These are phyloP conservation scores for Pseudococcus longispinus DNA, from an alignment of 2,888 invertebrate genomes.

Conservation along the genomic window DNA sequence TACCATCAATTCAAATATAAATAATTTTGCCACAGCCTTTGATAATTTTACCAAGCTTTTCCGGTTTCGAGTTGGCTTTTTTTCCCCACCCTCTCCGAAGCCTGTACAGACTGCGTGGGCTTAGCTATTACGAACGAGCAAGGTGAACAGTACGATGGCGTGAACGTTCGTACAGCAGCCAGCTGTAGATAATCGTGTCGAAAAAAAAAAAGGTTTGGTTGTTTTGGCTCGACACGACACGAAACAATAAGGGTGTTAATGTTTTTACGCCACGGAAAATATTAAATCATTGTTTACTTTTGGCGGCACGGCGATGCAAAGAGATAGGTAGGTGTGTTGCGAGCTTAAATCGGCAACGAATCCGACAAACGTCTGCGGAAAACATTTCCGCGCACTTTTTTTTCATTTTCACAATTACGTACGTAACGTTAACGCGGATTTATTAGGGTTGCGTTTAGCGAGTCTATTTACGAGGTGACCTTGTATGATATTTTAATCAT, in stretches of 20 bases:
- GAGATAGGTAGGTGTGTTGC: neutral
- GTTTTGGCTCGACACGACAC: neutral
- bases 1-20: neutral
- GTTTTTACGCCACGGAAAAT: constrained; percentile 2
- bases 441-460: neutral
- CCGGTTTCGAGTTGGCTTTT: neutral
- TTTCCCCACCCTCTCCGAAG: neutral
- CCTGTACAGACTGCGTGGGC: neutral
- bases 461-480: neutral
- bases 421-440: neutral
- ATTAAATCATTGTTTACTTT: constrained; percentile 25
- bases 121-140: neutral
- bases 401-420: neutral
- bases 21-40: neutral
- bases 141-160: neutral
- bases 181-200: neutral
- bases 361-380: neutral
- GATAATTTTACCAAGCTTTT: neutral
- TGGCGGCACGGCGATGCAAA: neutral
- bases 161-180: neutral
- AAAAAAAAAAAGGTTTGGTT: neutral
- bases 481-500: neutral
- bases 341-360: neutral
- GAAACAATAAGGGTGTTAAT: constrained; percentile 13
- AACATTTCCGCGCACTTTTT: neutral